Percentiles rank a stretch among this genome's conserved stretches.
These are phyloP conservation scores for Myxocyprinus asiaticus DNA, from an alignment of 2,113 vertebrate species.

Conservation along the genomic window DNA sequence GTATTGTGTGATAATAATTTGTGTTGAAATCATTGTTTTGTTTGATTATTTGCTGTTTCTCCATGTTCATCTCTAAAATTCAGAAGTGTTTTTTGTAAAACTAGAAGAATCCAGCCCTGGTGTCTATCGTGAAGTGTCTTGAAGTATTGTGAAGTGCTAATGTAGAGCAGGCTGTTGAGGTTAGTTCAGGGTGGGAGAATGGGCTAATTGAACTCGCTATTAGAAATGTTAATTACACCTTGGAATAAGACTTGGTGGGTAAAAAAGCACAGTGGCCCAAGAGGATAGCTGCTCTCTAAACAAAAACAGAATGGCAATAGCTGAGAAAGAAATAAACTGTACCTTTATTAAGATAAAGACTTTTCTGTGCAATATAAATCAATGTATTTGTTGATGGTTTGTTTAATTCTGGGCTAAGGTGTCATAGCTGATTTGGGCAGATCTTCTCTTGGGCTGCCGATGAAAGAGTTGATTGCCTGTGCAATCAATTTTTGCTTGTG, in stretches of 20 bases:
- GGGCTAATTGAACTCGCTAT: neutral
- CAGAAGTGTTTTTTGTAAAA: neutral
- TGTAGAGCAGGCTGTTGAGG: conserved; percentile 16
- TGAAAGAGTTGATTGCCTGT: conserved; percentile 20
- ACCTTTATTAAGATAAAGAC: conserved; percentile 27
- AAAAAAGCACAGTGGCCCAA: conserved; percentile 6
- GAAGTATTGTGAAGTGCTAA: conserved; percentile 29
- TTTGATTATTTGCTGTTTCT: conserved; percentile 46
- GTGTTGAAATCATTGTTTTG: conserved; percentile 33
- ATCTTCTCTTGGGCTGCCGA: conserved; percentile 7
- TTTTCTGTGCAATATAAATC: conserved; percentile 37
- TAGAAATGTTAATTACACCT: conserved; percentile 16
- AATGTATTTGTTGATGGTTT: conserved; percentile 32
- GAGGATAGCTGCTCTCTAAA: conserved; percentile 14
- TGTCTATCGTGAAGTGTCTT: conserved; percentile 34
- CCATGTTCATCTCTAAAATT: conserved; percentile 36
- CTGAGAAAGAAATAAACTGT: conserved; percentile 9
- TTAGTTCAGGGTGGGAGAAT: conserved; percentile 16
- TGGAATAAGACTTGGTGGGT: neutral
- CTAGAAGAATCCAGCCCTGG: conserved; percentile 30
- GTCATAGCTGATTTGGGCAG: conserved; percentile 32
- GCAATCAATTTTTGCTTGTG: conserved; percentile 21
- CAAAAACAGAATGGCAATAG: conserved; percentile 9
- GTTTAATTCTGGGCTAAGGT: conserved; percentile 31
- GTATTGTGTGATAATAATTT: conserved; percentile 36